A percentile compares a stretch with the other conserved stretches of the same genome.
Conservation (phyloP, 2,113 vertebrate genomes). For the Saiga tatarica region DNA sequence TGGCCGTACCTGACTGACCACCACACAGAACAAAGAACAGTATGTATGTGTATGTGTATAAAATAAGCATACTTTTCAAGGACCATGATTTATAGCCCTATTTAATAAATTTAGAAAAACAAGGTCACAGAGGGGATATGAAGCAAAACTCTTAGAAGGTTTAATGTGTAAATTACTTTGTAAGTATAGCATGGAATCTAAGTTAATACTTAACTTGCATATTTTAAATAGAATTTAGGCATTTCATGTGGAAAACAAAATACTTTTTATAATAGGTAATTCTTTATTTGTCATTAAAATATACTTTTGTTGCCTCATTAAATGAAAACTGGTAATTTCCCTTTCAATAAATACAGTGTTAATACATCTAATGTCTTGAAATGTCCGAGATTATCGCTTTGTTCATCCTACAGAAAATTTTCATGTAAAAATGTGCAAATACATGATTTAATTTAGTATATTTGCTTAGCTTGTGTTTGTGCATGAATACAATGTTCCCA, state of each 20-base stretch:
- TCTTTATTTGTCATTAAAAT: not conserved
- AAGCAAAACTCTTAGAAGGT: not conserved
- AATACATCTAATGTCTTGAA: not conserved
- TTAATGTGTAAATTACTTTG: not conserved
- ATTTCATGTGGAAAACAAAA: not conserved
- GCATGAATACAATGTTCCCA: not conserved
- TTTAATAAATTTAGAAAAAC: conserved; percentile 6
- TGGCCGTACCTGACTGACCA: not conserved
- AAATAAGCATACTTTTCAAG: not conserved
- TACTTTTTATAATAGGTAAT: not conserved
- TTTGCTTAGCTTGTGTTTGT: not conserved
- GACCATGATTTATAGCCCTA: not conserved
- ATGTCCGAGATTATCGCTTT: not conserved
- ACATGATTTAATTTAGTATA: not conserved
- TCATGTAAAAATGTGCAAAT: not conserved
- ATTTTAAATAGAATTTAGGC: not conserved
- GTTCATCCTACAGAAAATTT: not conserved
- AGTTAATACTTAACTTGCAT: not conserved
- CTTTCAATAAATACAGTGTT: not conserved
- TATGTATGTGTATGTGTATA: not conserved
- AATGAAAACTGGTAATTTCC: not conserved
- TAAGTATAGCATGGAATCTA: not conserved
- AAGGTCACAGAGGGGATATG: not conserved
- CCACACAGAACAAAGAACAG: not conserved
- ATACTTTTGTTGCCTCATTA: not conserved